Percentiles rank a stretch among this genome's conserved stretches.
phyloP scores from a whole-genome alignment of 2,113 vertebrate species.

The Typhlomys cinereus region DNA sequence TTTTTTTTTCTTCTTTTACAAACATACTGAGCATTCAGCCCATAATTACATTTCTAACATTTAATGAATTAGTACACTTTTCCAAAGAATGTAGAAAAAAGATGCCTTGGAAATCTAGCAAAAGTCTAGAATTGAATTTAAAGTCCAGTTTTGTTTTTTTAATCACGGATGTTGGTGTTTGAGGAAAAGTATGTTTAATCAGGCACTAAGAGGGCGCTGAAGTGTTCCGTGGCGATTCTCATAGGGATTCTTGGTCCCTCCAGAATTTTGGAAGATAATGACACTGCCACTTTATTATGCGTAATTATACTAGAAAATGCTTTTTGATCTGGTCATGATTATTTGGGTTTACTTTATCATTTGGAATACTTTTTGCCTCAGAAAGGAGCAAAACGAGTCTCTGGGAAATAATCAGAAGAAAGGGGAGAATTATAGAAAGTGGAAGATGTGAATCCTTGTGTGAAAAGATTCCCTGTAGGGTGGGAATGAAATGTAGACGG shows the following conservation, averaged over 20 bases:
- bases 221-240: slow-evolving; percentile 4
- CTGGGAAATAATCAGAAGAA: neutral
- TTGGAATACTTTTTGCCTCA: slow-evolving; percentile 2
- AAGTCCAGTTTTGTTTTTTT: neutral
- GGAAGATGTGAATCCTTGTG: neutral
- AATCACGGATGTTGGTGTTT: neutral
- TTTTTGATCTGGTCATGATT: slow-evolving; percentile 25
- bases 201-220: neutral
- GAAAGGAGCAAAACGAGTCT: neutral
- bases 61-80: neutral
- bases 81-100: neutral
- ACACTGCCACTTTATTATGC: neutral
- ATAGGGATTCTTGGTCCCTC: neutral
- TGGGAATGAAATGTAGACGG: neutral
- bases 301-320: neutral
- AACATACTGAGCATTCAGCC: too few species aligned
- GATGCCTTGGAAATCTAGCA: neutral
- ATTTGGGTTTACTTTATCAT: neutral
- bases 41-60: neutral
- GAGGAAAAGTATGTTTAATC: neutral
- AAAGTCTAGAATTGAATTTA: slow-evolving; percentile 11
- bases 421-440: neutral
- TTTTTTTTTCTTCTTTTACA: too few species aligned
- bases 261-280: slow-evolving; percentile 21
- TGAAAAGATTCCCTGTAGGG: neutral